Evolutionary conservation across 2,888 invertebrate species (phyloP).

Genomic region (Chloromyia formosa): DNA sequence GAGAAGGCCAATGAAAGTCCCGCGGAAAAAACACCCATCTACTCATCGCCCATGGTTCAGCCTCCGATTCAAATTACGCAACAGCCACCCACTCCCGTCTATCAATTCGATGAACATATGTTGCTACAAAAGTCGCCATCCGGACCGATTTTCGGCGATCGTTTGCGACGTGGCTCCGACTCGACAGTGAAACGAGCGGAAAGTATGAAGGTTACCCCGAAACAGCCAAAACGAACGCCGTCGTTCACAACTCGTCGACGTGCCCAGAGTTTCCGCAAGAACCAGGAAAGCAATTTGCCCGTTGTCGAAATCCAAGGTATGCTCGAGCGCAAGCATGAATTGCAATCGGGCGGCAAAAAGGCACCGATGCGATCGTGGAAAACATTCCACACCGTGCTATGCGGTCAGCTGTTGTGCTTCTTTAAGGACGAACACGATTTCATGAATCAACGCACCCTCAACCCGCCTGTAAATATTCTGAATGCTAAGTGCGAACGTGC

Average conservation of each 20-base stretch:
- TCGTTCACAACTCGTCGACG: conserved; percentile 93
- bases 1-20: conserved; percentile 62
- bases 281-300: conserved; percentile 75
- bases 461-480: conserved; percentile 82
- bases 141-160: conserved; percentile 71
- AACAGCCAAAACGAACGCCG: conserved; percentile 89
- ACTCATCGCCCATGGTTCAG: conserved; percentile 61
- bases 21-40: conserved; percentile 64
- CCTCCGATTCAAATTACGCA: conserved; percentile 56
- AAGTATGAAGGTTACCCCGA: conserved; percentile 85
- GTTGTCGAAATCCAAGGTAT: conserved; percentile 91
- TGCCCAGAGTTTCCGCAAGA: conserved; percentile 85
- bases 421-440: conserved; percentile 96
- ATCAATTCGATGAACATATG: conserved; percentile 49
- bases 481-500: conserved; percentile 86
- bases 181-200: conserved; percentile 82
- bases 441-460: conserved; percentile 84
- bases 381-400: conserved; percentile 91
- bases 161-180: conserved; percentile 69
- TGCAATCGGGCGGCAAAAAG: conserved; percentile 91
- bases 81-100: conserved; percentile 53
- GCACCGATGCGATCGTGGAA: conserved; percentile 97
- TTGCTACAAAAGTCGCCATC: conserved; percentile 68
- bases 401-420: conserved; percentile 97
- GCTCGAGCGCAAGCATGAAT: conserved; percentile 93